Percentiles rank a stretch among this genome's conserved stretches.
Conservation (phyloP, 2,888 invertebrate species). For the Sepioteuthis lessoniana region DNA sequence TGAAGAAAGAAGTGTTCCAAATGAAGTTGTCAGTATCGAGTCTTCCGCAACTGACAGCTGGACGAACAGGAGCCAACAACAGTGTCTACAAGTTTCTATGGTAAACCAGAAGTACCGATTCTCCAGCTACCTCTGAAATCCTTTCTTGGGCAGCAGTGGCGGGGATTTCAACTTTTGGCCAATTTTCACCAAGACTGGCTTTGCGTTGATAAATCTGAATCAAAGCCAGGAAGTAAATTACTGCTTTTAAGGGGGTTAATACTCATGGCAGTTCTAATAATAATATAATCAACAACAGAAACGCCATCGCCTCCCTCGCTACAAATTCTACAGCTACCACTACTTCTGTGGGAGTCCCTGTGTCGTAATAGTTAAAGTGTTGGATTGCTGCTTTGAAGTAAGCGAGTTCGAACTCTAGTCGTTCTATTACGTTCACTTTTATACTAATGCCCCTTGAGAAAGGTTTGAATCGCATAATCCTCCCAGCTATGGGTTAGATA, state of each 20-base stretch:
- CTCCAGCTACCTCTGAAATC: not conserved
- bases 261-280: too few relatives aligned
- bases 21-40: not conserved
- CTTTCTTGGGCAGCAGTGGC: not conserved
- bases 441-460: too few relatives aligned
- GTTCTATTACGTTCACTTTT: too few relatives aligned
- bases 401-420: too few relatives aligned
- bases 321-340: too few relatives aligned
- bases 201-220: not conserved
- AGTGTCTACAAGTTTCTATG: not conserved
- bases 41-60: not conserved
- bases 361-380: too few relatives aligned
- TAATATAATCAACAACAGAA: too few relatives aligned
- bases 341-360: too few relatives aligned
- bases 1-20: not conserved
- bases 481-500: too few relatives aligned
- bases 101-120: not conserved
- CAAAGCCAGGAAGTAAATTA: not conserved
- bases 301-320: too few relatives aligned
- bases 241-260: not conserved
- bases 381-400: too few relatives aligned
- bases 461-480: too few relatives aligned
- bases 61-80: not conserved
- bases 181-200: not conserved
- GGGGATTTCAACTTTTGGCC: not conserved